Conservation (phyloP, 2,113 vertebrate genomes). For the Casuarius casuarius region DNA sequence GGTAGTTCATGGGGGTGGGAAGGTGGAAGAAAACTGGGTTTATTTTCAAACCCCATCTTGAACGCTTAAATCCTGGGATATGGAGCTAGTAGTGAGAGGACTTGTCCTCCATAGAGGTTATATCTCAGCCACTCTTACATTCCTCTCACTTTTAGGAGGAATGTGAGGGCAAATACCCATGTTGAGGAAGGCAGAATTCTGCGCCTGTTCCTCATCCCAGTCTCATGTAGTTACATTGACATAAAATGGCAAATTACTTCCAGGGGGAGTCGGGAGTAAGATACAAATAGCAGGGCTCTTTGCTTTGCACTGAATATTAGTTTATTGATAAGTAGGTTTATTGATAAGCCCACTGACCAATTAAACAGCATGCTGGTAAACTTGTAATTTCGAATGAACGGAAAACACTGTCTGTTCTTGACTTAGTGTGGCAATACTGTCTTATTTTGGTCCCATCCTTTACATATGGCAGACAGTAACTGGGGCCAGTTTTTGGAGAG, state of each 20-base stretch:
- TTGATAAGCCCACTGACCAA: background rate
- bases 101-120: background rate
- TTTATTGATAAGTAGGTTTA: background rate
- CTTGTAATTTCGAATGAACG: background rate
- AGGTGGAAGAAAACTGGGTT: background rate
- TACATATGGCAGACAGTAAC: accelerated
- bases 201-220: accelerated
- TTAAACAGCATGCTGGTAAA: background rate
- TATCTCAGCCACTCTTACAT: accelerated
- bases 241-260: background rate
- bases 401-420: background rate
- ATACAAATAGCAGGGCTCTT: background rate
- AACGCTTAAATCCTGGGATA: background rate
- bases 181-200: background rate
- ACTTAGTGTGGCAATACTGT: background rate
- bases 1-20: background rate
- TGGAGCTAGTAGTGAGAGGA: background rate
- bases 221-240: background rate
- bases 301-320: background rate
- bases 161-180: accelerated
- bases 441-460: background rate
- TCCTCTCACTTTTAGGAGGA: background rate
- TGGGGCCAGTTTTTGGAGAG: background rate
- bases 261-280: background rate
- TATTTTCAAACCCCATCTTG: background rate